phyloP scores from a whole-genome alignment of 2,797 vertebrate species.

The Peromyscus eremicus region DNA sequence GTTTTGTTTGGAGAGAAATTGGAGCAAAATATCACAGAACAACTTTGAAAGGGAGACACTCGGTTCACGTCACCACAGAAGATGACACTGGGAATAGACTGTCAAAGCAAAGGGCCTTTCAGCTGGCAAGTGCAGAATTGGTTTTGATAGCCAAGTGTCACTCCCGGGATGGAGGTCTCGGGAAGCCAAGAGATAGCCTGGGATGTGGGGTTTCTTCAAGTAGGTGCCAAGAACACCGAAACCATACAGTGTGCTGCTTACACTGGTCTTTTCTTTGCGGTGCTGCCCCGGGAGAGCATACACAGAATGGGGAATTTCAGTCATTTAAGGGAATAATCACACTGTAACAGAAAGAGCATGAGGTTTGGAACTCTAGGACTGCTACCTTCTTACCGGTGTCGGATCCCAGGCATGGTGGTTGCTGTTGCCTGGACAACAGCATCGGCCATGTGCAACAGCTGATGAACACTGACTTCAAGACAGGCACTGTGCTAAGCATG shows the following conservation, averaged over 20 bases:
- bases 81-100: neutral
- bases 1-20: slow-evolving; percentile 66
- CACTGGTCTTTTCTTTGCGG: neutral
- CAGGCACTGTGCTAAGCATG: neutral
- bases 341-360: neutral
- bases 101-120: neutral
- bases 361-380: neutral
- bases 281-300: neutral
- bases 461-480: neutral
- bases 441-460: neutral
- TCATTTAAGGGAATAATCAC: neutral
- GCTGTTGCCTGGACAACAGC: neutral
- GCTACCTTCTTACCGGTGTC: neutral
- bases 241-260: neutral
- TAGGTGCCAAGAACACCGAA: neutral
- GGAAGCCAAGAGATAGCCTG: neutral
- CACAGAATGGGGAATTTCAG: slow-evolving; percentile 34
- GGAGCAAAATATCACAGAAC: slow-evolving; percentile 50
- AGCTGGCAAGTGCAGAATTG: neutral
- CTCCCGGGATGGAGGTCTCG: neutral
- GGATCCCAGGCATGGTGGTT: neutral
- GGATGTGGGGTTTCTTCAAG: neutral
- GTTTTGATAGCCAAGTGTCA: neutral
- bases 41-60: slow-evolving; percentile 60
- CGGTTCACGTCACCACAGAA: slow-evolving; percentile 1